These are phyloP conservation scores for Caenorhabditis tropicalis DNA, from an alignment of 1,140 invertebrate species.

Conservation along the genomic window DNA sequence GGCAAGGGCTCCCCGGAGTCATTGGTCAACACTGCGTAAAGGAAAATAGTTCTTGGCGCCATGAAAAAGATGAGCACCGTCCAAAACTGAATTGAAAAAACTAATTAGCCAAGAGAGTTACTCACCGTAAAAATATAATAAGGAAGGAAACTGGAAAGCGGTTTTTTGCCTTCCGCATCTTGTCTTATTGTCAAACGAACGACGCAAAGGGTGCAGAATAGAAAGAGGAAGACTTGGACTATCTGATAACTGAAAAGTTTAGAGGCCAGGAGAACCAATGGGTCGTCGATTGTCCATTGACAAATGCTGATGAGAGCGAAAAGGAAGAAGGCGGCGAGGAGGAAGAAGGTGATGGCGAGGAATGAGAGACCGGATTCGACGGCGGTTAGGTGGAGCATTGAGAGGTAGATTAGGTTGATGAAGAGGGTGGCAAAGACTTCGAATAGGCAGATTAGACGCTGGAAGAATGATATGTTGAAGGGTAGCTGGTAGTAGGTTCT, in stretches of 20 bases:
- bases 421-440: neutral
- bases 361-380: neutral
- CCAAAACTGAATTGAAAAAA: constrained; percentile 8
- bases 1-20: neutral
- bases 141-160: neutral
- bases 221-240: neutral
- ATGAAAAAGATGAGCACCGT: neutral
- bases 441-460: neutral
- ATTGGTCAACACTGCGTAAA: neutral
- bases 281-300: neutral
- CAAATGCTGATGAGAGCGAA: neutral
- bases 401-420: neutral
- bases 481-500: neutral
- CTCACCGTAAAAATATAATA: constrained; percentile 2
- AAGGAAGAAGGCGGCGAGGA: neutral
- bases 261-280: neutral
- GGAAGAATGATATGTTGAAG: neutral
- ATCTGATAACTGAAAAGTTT: constrained; percentile 6
- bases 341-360: neutral
- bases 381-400: neutral
- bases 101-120: neutral
- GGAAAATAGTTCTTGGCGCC: neutral
- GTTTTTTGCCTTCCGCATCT: neutral
- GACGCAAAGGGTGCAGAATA: neutral
- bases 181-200: neutral